Evolutionary conservation across 1,140 invertebrate genomes (phyloP).

Genomic region (Sesamia nonagrioides): DNA sequence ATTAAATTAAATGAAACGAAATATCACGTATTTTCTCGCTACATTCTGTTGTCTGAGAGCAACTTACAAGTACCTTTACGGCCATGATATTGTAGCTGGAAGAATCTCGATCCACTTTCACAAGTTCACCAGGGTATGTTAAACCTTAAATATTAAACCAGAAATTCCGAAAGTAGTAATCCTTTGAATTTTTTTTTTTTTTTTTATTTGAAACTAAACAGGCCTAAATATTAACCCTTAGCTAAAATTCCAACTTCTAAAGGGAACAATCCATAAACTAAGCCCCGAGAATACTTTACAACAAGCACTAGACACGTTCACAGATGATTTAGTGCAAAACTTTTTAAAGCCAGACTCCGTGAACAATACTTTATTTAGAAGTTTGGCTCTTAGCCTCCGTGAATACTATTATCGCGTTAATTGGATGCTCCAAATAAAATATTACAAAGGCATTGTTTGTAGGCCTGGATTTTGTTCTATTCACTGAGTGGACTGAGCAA

Average conservation of each 20-base stretch:
- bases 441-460: constrained; percentile 21
- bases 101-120: too few relatives aligned
- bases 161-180: background rate
- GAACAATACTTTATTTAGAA: constrained; percentile 45
- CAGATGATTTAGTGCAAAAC: constrained; percentile 30
- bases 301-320: constrained; percentile 8
- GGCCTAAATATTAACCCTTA: background rate
- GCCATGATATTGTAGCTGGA: too few relatives aligned
- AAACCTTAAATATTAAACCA: too few relatives aligned
- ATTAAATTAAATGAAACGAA: too few relatives aligned
- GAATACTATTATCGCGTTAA: constrained; percentile 16
- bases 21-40: too few relatives aligned
- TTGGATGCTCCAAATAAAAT: constrained; percentile 36
- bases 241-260: background rate
- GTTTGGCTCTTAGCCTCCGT: constrained; percentile 19
- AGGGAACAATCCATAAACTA: constrained; percentile 1
- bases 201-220: too few relatives aligned
- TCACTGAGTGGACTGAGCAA: background rate
- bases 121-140: too few relatives aligned
- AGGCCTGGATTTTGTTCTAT: background rate
- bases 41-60: too few relatives aligned
- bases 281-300: constrained; percentile 21
- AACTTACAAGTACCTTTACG: too few relatives aligned
- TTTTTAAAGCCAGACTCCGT: constrained; percentile 16
- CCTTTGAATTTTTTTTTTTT: background rate